A percentile compares a stretch with the other conserved stretches of the same genome.
phyloP scores from a whole-genome alignment of 2,113 vertebrate species.

The Cottus gobio region DNA sequence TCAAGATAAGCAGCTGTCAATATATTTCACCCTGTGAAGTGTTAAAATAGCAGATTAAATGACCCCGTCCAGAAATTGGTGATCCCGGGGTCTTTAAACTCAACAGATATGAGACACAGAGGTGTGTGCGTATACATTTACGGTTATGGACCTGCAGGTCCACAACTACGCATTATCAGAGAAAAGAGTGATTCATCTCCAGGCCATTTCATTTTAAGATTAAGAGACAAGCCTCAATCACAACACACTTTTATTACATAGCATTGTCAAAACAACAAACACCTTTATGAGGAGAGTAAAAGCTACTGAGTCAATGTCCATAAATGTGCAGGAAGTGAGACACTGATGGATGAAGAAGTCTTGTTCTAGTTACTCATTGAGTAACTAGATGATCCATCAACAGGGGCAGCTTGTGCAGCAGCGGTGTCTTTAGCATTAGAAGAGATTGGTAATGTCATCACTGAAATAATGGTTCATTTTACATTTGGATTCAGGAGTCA shows the following conservation, averaged over 20 bases:
- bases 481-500: background rate
- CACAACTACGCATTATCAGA: background rate
- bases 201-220: background rate
- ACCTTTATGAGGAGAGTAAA: background rate
- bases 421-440: background rate
- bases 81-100: background rate
- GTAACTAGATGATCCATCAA: background rate
- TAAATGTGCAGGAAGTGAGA: background rate
- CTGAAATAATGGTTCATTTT: background rate
- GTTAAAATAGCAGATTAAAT: background rate
- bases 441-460: background rate
- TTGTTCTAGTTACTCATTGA: slow-evolving; percentile 53
- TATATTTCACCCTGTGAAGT: background rate
- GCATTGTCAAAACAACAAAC: background rate
- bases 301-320: too few species aligned
- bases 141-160: background rate
- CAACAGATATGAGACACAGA: background rate
- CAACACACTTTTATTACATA: background rate
- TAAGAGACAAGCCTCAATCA: background rate
- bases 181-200: background rate
- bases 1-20: background rate
- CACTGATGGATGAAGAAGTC: background rate
- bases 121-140: background rate
- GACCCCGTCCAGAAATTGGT: background rate
- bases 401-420: background rate